phyloP scores from a whole-genome alignment of 2,113 vertebrate genomes.

The Sisor rabdophorus region DNA sequence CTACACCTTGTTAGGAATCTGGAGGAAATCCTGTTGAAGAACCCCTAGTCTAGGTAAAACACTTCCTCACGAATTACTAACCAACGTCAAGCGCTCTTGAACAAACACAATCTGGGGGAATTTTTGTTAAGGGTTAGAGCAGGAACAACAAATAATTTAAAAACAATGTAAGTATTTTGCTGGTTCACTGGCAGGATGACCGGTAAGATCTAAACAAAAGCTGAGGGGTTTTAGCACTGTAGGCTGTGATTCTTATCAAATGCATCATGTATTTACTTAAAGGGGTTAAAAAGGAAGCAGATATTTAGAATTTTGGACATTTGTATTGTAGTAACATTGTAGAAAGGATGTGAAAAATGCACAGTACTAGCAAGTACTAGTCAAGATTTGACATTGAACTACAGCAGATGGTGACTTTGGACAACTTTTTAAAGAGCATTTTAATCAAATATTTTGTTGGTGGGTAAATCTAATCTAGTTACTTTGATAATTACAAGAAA shows the following conservation, averaged over 20 bases:
- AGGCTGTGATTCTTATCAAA: not conserved
- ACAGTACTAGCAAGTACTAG: too few species aligned
- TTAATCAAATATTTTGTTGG: too few species aligned
- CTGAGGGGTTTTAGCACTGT: not conserved
- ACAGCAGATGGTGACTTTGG: not conserved
- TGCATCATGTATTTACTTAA: not conserved
- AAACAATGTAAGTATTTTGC: constrained; percentile 1
- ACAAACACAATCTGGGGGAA: constrained; percentile 24
- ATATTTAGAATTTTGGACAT: not conserved
- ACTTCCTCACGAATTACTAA: constrained; percentile 48
- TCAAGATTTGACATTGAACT: not conserved
- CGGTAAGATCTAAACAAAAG: constrained; percentile 13
- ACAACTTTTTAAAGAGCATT: too few species aligned
- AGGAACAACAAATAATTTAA: constrained; percentile 21
- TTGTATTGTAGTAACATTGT: not conserved
- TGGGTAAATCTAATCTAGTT: too few species aligned
- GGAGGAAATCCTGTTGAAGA: constrained; percentile 56
- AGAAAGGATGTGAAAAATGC: not conserved
- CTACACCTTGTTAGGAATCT: constrained; percentile 68
- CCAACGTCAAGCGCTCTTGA: constrained; percentile 34
- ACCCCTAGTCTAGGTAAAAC: constrained; percentile 56
- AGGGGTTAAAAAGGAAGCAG: not conserved
- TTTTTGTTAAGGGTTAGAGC: constrained; percentile 43
- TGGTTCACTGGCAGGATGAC: not conserved
- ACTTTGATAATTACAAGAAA: too few species aligned